Base-by-base conservation (phyloP, 30 jellyfish, hydroid and myxozoan genomes). In the Clytia hemisphaerica region DNA sequence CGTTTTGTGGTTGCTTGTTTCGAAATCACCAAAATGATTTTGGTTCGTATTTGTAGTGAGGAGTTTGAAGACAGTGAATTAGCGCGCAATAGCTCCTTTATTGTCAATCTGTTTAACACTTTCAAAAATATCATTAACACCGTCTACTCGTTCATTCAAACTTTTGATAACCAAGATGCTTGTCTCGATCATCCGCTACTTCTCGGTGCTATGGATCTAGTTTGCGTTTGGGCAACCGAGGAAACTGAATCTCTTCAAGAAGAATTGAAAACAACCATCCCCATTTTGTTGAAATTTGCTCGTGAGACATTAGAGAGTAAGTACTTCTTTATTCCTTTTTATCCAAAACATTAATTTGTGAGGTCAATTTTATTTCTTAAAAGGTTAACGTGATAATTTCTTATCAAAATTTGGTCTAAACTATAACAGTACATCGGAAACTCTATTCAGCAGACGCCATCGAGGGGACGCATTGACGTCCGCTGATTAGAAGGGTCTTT, bases 211-310 rank as follows among this genome's bases (percentile, higher is more conserved):
- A 37, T 57, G 1, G 26, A 25, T n/a, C 7, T 57, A 26, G 33
- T 57, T 57, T 57, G 70, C 16, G 49, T 57, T 7, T 57, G 70
- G 70, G 70, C 70, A 57, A 57, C 70, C 30, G 70, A 57, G 70
- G 70, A 57, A 4, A 57, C 70, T 6, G 70, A 57, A 28, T 16
- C 25, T 57, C 30, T 57, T 1, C 25, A 45, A n/a, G 70, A 22
- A 57, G 70, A 57, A 57, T 44, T 57, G 38, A 25, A 2, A 45
- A 6, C 37, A 57, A 33, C 16, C 16, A n/a, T 57, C 7, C 70
- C 70, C 3, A 37, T 57, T 57, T 3, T 57, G 4, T n/a, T 57
- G 37, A 57, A 57, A 22, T 7, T 21, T 57, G 70, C 44, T 21
- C n/a, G n/a, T n/a, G n/a, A n/a, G n/a, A n/a, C n/a, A n/a, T n/a